These are phyloP conservation scores for Anagrus nilaparvatae DNA, from an alignment of 1,140 invertebrate genomes.

Conservation along the genomic window DNA sequence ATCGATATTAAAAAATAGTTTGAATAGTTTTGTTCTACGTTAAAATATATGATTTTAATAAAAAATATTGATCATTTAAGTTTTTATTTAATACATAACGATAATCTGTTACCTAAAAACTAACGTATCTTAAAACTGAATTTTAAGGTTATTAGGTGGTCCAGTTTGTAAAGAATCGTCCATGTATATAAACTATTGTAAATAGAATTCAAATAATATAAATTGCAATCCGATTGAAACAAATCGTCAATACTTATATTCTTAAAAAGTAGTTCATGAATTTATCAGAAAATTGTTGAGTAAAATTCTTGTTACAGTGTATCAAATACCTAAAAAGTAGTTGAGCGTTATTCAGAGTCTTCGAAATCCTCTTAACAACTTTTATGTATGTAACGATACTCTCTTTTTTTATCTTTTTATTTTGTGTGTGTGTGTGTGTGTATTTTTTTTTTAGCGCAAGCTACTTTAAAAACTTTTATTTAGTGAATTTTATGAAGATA, in stretches of 20 bases:
- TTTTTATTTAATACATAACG: too few relatives aligned
- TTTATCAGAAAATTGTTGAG: neutral
- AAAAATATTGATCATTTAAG: too few relatives aligned
- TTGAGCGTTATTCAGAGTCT: conserved; percentile 7
- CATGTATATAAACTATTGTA: neutral
- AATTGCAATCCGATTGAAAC: neutral
- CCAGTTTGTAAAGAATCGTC: neutral
- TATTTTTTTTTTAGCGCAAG: too few relatives aligned
- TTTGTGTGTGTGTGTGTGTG: too few relatives aligned
- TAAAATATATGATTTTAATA: too few relatives aligned
- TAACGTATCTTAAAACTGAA: too few relatives aligned
- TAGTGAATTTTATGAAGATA: too few relatives aligned
- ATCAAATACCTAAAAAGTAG: neutral
- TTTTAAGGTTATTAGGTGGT: too few relatives aligned
- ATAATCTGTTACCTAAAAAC: too few relatives aligned
- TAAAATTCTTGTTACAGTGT: neutral
- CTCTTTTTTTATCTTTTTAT: neutral
- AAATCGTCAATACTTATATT: neutral
- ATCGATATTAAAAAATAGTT: too few relatives aligned
- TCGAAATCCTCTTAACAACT: conserved; percentile 10
- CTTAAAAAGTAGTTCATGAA: neutral
- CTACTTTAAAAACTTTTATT: too few relatives aligned
- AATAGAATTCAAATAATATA: neutral
- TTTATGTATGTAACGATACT: conserved; percentile 6
- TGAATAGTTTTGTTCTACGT: too few relatives aligned